Percentiles rank a stretch among this genome's conserved stretches.
phyloP scores from a whole-genome alignment of 1,140 invertebrate genomes.

The Drosophila fuyamai region DNA sequence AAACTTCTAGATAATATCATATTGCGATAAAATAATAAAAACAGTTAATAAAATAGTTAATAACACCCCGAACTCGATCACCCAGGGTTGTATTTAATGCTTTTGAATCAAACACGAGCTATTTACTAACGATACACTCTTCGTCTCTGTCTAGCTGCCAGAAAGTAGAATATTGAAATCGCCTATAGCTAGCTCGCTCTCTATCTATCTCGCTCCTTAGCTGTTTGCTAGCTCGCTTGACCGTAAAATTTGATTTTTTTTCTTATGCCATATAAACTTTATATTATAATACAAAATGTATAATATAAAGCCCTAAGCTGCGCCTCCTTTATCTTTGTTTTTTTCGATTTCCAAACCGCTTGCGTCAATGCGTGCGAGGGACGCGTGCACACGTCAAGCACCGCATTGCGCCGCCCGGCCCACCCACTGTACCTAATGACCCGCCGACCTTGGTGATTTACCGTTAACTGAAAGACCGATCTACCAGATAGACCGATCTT shows the following conservation, averaged over 20 bases:
- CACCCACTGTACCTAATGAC: slow-evolving; percentile 57
- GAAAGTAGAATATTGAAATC: slow-evolving; percentile 35
- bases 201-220: slow-evolving; percentile 47
- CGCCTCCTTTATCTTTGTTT: slow-evolving; percentile 52
- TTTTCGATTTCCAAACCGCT: slow-evolving; percentile 69
- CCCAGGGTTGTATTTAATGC: slow-evolving; percentile 27
- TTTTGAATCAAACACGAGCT: slow-evolving; percentile 36
- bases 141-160: slow-evolving; percentile 47
- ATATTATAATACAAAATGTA: background rate
- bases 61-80: background rate
- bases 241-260: slow-evolving; percentile 40
- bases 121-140: slow-evolving; percentile 39
- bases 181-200: slow-evolving; percentile 33
- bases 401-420: slow-evolving; percentile 49
- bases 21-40: too few relatives aligned
- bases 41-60: too few relatives aligned
- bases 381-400: slow-evolving; percentile 50
- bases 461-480: too few relatives aligned
- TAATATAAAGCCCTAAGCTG: slow-evolving; percentile 36
- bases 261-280: slow-evolving; percentile 34
- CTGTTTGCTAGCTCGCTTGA: slow-evolving; percentile 54
- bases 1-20: too few relatives aligned
- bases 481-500: too few relatives aligned
- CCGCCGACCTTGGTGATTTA: background rate
- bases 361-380: slow-evolving; percentile 64